Base-by-base conservation (phyloP, 2,797 vertebrate species). In the Paramormyrops hopkinsi region DNA sequence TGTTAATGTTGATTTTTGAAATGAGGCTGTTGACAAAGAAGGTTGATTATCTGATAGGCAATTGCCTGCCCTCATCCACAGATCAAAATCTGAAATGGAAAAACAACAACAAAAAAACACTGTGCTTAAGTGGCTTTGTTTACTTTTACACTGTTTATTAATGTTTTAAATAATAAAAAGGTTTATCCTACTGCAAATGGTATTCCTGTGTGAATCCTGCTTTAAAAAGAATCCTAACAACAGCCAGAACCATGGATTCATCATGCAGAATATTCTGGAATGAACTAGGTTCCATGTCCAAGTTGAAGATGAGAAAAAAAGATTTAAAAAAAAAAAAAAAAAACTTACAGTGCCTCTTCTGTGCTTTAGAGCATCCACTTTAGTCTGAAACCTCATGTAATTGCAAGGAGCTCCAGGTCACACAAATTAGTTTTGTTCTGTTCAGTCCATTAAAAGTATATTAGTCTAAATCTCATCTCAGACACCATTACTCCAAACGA, bases 111-210 rank as follows among this genome's bases (percentile, higher is more conserved):
- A 79, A 48, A 51, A 50, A 54, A 87, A 73, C 89, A 89, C 84
- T 87, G 89, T 89, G 56, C 44, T 86, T 86, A 54, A 53, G n/a
- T 33, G 44, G 59, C 50, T 86, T 86, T 86, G 83, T 86, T 86
- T 22, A 73, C 76, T 86, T 89, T 89, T 89, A 29, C 59, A 51
- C 59, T 19, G 87, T 65, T 89, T 87, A 69, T 87, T 86, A 73
- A 87, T 87, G 62, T 69, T 73, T 89, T 79, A 87, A 89, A 79
- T 89, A 87, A 89, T 86, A 83, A 88, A 46, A 50, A 50, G 33
- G 83, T 86, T 89, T 89, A 46, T 86, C 29, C 50, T 53, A 51
- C 56, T 76, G 41, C 50, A 4, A 85, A 86, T 33, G 9, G 2
- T 44, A 19, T 11, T 41, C 8, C 44, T 48, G 9, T 25, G 44